A percentile compares a stretch with the other conserved stretches of the same genome.
Evolutionary conservation across 2,888 invertebrate genomes (phyloP).

Genomic region (Harmothoe impar): DNA sequence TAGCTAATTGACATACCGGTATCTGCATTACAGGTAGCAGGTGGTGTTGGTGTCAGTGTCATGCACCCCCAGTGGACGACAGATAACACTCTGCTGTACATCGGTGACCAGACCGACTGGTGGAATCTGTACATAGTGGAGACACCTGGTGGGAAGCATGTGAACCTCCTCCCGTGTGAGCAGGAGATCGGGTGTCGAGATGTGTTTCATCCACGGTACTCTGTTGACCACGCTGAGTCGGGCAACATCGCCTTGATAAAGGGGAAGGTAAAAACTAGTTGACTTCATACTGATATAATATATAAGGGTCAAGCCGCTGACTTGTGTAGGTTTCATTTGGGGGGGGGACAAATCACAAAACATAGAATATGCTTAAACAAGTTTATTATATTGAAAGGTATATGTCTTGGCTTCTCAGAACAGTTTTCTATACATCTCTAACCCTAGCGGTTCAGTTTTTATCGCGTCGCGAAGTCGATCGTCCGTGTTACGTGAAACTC

Average conservation of each 20-base stretch:
- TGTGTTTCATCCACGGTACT: conserved; percentile 77
- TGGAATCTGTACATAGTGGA: conserved; percentile 83
- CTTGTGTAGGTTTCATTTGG: too few relatives aligned
- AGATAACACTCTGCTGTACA: conserved; percentile 78
- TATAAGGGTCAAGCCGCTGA: too few relatives aligned
- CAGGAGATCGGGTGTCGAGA: conserved; percentile 80
- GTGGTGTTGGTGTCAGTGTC: conserved; percentile 78
- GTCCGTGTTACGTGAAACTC: too few relatives aligned
- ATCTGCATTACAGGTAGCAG: conserved; percentile 76
- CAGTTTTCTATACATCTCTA: too few relatives aligned
- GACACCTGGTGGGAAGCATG: conserved; percentile 73
- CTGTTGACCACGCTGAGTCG: conserved; percentile 74
- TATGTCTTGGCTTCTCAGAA: too few relatives aligned
- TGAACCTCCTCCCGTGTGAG: conserved; percentile 73
- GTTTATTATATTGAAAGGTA: too few relatives aligned
- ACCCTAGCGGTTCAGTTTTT: too few relatives aligned
- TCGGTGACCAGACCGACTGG: conserved; percentile 82
- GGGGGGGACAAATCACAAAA: too few relatives aligned
- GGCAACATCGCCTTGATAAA: conserved; percentile 73
- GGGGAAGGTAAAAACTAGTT: conserved; percentile 71
- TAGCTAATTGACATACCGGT: too few relatives aligned
- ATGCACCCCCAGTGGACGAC: conserved; percentile 82
- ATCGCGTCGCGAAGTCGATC: too few relatives aligned
- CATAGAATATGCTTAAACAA: too few relatives aligned
- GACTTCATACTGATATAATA: too few relatives aligned